phyloP scores from a whole-genome alignment of 64 coral and sea anemone species.

The Montipora cactus region DNA sequence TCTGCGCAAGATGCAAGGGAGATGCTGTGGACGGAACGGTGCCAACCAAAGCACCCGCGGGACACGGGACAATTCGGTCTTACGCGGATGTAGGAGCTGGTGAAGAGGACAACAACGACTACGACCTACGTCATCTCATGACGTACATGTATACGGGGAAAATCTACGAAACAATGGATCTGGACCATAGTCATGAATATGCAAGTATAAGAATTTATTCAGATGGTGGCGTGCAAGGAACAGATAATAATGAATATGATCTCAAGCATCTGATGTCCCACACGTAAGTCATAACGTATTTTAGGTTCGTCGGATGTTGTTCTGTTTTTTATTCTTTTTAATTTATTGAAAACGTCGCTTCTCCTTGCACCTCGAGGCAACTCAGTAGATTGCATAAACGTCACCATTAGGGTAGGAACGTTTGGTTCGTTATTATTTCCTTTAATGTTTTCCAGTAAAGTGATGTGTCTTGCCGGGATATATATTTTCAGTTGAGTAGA shows the following conservation, averaged over 20 bases:
- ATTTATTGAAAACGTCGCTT: too few relatives aligned
- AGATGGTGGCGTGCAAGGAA: conserved; percentile 52
- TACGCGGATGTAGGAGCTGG: conserved; percentile 49
- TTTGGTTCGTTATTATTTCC: too few relatives aligned
- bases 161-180: neutral
- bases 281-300: neutral
- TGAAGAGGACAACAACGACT: conserved; percentile 51
- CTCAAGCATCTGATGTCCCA: conserved; percentile 43
- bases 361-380: too few relatives aligned
- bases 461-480: too few relatives aligned
- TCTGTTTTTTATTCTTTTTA: too few relatives aligned
- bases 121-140: conserved; percentile 61
- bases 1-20: conserved; percentile 19
- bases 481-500: too few relatives aligned
- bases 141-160: conserved; percentile 52
- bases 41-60: neutral
- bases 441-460: too few relatives aligned
- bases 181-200: conserved; percentile 27
- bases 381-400: too few relatives aligned
- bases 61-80: conserved; percentile 52
- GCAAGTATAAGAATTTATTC: conserved; percentile 31
- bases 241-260: conserved; percentile 55
- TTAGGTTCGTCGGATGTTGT: too few relatives aligned
- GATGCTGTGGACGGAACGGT: conserved; percentile 12
- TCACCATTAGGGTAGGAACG: too few relatives aligned